Base-by-base conservation (phyloP, 1,140 invertebrate species). In the Rhyzopertha dominica region DNA sequence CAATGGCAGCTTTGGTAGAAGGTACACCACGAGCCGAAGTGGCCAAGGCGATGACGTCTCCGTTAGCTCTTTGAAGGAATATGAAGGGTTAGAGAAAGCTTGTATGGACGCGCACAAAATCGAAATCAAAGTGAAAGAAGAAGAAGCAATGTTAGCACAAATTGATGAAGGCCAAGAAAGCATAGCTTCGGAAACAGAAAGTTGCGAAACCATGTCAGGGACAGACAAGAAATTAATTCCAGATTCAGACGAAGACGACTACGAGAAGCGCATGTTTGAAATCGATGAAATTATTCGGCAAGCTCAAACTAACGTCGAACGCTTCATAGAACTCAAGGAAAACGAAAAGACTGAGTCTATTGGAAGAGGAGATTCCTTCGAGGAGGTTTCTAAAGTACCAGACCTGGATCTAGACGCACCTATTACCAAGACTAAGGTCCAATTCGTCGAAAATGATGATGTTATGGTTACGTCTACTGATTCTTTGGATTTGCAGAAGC, bases 1-100 rank as follows among this genome's bases (percentile, higher is more conserved):
- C 47, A 87, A 87, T 59, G 84, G 84, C 7, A 86, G 83, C 52
- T 77, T 86, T 50, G 79, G 83, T 14, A 74, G 76, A 44, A 72
- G 82, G 53, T 72, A 76, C 44, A 70, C 75, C 32, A 64, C 78
- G 22, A 77, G 79, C 52, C 77, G 78, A 57, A 82, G 78, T 54
- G 75, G 74, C 4, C 87, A 88, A 59, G 88, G 87, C 14, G 92
- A 95, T 69, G 87, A 94, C 66, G 74, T 92, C 12, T 95, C 90
- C 1, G 66, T 93, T n/a, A 89, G 86, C 4, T 96, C 92, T 13
- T 69, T 95, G 2, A 91, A 92, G 62, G 94, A 98, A 67, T 96
- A 96, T 68, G 93, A 96, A 76, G 82, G 85, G 1, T 67, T 96
- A 1, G 94, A 98, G 67, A 82, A 79, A 45, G 90, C 91, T 16